These are phyloP conservation scores for Ichneumon xanthorius DNA, from an alignment of 2,888 invertebrate species.

Conservation along the genomic window DNA sequence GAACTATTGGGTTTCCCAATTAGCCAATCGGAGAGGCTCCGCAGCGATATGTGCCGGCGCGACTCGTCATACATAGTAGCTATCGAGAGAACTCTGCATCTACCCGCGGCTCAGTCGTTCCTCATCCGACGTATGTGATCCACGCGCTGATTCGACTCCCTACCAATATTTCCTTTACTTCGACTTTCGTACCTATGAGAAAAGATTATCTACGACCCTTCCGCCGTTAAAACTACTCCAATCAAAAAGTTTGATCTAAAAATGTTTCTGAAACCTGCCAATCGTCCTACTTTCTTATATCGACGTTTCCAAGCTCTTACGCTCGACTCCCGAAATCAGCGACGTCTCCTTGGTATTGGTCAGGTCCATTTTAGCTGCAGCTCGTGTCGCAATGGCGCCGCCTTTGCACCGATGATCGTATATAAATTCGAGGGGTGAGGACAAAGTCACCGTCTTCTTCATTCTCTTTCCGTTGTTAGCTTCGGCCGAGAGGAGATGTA, in stretches of 20 bases:
- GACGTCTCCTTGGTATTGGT: slow-evolving; percentile 25
- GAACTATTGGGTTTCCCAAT: slow-evolving; percentile 85
- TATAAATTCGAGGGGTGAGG: slow-evolving; percentile 75
- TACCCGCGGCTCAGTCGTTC: slow-evolving; percentile 3
- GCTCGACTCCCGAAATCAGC: not conserved
- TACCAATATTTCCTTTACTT: not conserved
- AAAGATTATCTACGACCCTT: not conserved
- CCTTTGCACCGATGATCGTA: slow-evolving; percentile 79
- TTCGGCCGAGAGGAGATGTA: slow-evolving; percentile 1
- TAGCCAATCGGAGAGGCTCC: slow-evolving; percentile 81
- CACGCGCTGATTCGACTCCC: not conserved
- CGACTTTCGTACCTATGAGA: not conserved
- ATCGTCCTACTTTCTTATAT: not conserved
- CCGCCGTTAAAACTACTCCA: not conserved
- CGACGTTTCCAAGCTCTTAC: not conserved
- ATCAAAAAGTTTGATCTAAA: too few relatives aligned
- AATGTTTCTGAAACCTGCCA: not conserved
- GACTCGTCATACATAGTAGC: slow-evolving; percentile 19
- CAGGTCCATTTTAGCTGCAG: slow-evolving; percentile 64
- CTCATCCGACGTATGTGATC: not conserved
- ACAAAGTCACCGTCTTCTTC: slow-evolving; percentile 51
- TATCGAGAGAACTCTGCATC: slow-evolving; percentile 29
- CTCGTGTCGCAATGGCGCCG: slow-evolving; percentile 67
- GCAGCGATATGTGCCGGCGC: slow-evolving; percentile 60
- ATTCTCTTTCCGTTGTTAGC: slow-evolving; percentile 53